Evolutionary conservation across 2,888 invertebrate genomes (phyloP), one percentile per base, ranked within the genome.

Genomic region (Leptarthrus brevirostris): DNA sequence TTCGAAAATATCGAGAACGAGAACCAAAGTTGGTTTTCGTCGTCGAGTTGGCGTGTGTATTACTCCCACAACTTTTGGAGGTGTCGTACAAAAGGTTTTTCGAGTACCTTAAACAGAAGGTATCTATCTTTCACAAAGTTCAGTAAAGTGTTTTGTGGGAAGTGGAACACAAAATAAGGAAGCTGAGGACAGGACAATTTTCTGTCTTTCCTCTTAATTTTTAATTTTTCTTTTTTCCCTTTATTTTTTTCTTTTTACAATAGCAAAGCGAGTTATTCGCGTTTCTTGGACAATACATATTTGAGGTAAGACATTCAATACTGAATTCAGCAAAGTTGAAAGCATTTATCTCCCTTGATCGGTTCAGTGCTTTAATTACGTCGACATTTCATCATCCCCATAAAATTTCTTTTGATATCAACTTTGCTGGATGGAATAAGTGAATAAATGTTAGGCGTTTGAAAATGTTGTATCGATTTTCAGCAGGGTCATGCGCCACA

Each of bases 271-370:
- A 61, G 10, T 40, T 12, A 36, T 30, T 30, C 1, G 30, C 1
- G 8, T 8, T 8, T 1, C 18, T 52, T 61, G 16, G 36, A 40
- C 40, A 61, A 40, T n/a, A n/a, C n/a, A n/a, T 40, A 61, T 61
- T 40, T 61, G 61, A 61, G 61, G 61, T 61, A 61, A 61, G 61
- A 30, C n/a, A n/a, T n/a, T n/a, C n/a, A n/a, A n/a, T n/a, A n/a
- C n/a, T n/a, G n/a, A n/a, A n/a, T n/a, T n/a, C n/a, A n/a, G n/a
- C n/a, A n/a, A n/a, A n/a, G n/a, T n/a, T n/a, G n/a, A n/a, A n/a
- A n/a, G n/a, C n/a, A n/a, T n/a, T n/a, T n/a, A n/a, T n/a, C n/a
- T n/a, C n/a, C n/a, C n/a, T n/a, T n/a, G n/a, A n/a, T n/a, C n/a
- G n/a, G n/a, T n/a, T n/a, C n/a, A n/a, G n/a, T n/a, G n/a, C n/a